phyloP scores from a whole-genome alignment of 2,888 invertebrate species.

The Melolontha melolontha region DNA sequence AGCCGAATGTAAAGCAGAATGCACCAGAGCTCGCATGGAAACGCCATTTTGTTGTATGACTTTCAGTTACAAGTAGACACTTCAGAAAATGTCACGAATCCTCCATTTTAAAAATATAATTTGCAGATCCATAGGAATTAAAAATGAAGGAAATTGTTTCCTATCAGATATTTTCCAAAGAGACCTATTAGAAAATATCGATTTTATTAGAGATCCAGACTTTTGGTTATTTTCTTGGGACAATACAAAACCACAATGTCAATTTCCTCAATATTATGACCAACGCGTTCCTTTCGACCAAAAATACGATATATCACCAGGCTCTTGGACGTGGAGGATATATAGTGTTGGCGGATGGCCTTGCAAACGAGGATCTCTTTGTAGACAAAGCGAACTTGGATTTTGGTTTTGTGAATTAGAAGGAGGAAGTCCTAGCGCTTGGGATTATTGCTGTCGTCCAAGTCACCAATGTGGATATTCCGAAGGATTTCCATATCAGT shows the following conservation, averaged over 20 bases:
- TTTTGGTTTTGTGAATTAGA: slow-evolving; percentile 90
- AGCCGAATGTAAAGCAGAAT: slow-evolving; percentile 77
- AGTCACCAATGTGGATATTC: slow-evolving; percentile 87
- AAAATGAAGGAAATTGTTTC: slow-evolving; percentile 73
- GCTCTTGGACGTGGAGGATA: slow-evolving; percentile 70
- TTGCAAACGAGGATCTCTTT: slow-evolving; percentile 75
- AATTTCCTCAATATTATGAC: slow-evolving; percentile 46
- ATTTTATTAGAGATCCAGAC: slow-evolving; percentile 77
- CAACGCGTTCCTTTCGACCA: slow-evolving; percentile 54
- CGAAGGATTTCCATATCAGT: slow-evolving; percentile 83
- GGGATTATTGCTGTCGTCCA: slow-evolving; percentile 90
- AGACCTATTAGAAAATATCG: slow-evolving; percentile 79
- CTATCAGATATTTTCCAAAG: slow-evolving; percentile 83
- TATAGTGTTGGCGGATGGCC: slow-evolving; percentile 87
- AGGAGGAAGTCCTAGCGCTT: slow-evolving; percentile 75
- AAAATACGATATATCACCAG: slow-evolving; percentile 28
- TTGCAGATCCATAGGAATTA: slow-evolving; percentile 54
- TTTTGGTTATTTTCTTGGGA: slow-evolving; percentile 85
- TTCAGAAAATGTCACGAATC: background rate
- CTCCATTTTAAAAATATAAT: background rate
- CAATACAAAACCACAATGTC: slow-evolving; percentile 79
- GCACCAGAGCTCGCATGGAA: slow-evolving; percentile 69
- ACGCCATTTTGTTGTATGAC: slow-evolving; percentile 79
- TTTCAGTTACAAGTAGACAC: slow-evolving; percentile 75
- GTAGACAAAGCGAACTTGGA: slow-evolving; percentile 82